Evolutionary conservation across 2,888 invertebrate species (phyloP).

Genomic region (Heliconius erato): DNA sequence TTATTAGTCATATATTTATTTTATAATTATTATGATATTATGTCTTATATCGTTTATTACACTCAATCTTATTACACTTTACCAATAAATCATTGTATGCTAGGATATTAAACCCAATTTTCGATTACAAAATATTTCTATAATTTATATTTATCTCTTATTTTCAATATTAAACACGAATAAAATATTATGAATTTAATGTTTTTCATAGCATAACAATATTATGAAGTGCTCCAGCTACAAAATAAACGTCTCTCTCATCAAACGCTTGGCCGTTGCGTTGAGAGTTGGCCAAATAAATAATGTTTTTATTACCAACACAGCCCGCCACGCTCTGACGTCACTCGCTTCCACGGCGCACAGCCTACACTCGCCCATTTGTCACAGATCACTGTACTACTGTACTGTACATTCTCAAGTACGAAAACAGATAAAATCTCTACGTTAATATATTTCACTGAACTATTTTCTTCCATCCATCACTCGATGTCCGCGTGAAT

Average conservation of each 20-base stretch:
- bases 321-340: conserved; percentile 36
- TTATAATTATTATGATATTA: too few relatives aligned
- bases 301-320: conserved; percentile 36
- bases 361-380: conserved; percentile 33
- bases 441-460: conserved; percentile 32
- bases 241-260: conserved; percentile 29
- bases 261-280: conserved; percentile 27
- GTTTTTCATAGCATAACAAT: not conserved
- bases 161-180: not conserved
- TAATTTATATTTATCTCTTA: not conserved
- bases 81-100: not conserved
- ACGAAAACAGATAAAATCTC: conserved; percentile 32
- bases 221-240: not conserved
- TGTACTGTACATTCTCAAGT: conserved; percentile 7
- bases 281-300: conserved; percentile 37
- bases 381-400: conserved; percentile 29
- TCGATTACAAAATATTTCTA: too few relatives aligned
- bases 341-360: conserved; percentile 18
- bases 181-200: not conserved
- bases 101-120: not conserved
- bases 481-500: conserved; percentile 11
- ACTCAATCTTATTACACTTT: too few relatives aligned
- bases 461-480: conserved; percentile 21
- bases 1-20: too few relatives aligned
- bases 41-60: too few relatives aligned